These are phyloP conservation scores for Phaonia tiefii DNA, from an alignment of 2,888 invertebrate genomes.

Conservation along the genomic window DNA sequence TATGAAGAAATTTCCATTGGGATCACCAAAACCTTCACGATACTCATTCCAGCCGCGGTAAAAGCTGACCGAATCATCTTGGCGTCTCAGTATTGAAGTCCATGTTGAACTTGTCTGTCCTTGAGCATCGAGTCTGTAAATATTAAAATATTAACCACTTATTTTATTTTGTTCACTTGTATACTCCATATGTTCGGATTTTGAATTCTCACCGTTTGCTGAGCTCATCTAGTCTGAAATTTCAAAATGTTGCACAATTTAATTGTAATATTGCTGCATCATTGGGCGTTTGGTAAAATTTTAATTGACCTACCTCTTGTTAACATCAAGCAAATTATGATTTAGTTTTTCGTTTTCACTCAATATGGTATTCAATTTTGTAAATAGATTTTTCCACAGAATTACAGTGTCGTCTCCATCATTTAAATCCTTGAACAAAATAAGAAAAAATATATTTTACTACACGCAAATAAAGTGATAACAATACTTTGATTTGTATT, in stretches of 20 bases:
- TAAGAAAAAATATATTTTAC: no score
- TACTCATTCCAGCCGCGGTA: conserved; percentile 23
- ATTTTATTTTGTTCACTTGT: no score
- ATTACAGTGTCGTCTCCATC: neutral
- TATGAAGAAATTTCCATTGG: conserved; percentile 3
- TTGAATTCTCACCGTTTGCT: neutral
- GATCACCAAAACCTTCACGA: conserved; percentile 10
- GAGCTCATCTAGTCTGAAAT: neutral
- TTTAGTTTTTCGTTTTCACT: neutral
- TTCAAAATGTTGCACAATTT: neutral
- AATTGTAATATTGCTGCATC: no score
- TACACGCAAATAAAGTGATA: neutral
- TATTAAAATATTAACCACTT: no score
- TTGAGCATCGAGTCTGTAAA: neutral
- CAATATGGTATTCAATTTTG: conserved; percentile 11
- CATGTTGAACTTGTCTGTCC: neutral
- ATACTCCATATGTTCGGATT: no score
- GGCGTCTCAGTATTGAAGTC: neutral
- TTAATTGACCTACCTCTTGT: neutral
- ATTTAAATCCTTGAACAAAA: neutral
- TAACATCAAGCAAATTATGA: neutral
- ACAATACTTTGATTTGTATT: no score
- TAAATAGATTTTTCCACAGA: conserved; percentile 13
- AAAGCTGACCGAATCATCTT: conserved; percentile 1
- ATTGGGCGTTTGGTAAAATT: neutral